These are phyloP conservation scores for Chrysodeixis includens DNA, from an alignment of 2,888 invertebrate genomes.

Conservation along the genomic window DNA sequence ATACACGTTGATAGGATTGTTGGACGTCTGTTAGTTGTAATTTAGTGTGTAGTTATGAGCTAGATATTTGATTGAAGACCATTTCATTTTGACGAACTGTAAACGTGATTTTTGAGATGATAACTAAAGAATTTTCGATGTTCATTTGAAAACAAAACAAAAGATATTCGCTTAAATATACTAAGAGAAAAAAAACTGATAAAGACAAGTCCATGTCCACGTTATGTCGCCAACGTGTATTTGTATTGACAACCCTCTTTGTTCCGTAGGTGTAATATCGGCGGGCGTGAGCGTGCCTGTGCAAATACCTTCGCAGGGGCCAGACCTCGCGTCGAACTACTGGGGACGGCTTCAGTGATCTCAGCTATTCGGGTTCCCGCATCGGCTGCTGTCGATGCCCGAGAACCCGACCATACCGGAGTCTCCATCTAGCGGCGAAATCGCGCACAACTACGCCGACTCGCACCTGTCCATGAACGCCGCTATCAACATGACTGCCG, in stretches of 20 bases:
- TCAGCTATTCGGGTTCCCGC: conserved; percentile 96
- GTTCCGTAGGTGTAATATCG: conserved; percentile 95
- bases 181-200: neutral
- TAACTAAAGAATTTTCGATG: too few species aligned
- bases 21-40: neutral
- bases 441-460: conserved; percentile 87
- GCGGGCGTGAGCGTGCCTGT: conserved; percentile 97
- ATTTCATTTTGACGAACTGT: too few species aligned
- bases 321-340: conserved; percentile 94
- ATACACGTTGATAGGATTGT: neutral
- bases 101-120: too few species aligned
- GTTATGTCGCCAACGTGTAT: conserved; percentile 23
- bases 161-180: neutral
- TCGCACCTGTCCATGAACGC: conserved; percentile 81
- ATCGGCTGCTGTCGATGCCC: conserved; percentile 91
- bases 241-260: conserved; percentile 65
- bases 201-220: neutral
- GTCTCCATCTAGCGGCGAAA: conserved; percentile 84
- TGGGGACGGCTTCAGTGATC: conserved; percentile 98
- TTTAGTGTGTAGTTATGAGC: neutral
- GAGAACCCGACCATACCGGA: conserved; percentile 89
- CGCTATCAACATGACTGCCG: conserved; percentile 88
- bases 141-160: too few species aligned
- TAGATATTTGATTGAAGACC: neutral
- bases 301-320: conserved; percentile 96